A percentile compares a stretch with the other conserved stretches of the same genome.
phyloP scores from a whole-genome alignment of 1,140 invertebrate species.

The Sesamia nonagrioides region DNA sequence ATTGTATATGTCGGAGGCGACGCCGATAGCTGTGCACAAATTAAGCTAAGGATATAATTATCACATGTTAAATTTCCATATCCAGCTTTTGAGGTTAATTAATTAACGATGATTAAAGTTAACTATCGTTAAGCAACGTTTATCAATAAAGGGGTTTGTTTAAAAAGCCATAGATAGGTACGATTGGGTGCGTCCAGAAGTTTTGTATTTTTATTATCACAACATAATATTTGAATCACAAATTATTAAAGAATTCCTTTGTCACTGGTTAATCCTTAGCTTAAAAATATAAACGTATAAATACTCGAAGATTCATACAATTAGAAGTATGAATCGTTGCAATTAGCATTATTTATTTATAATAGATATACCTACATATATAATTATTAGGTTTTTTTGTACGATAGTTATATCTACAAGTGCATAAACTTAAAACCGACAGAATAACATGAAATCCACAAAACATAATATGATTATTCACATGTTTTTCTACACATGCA shows the following conservation, averaged over 20 bases:
- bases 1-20: constrained; percentile 3
- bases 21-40: constrained; percentile 8
- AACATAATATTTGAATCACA: not conserved
- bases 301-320: constrained; percentile 38
- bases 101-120: too few species aligned
- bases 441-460: constrained; percentile 46
- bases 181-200: not conserved
- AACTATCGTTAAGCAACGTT: too few species aligned
- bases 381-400: constrained; percentile 44
- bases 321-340: constrained; percentile 34
- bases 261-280: not conserved
- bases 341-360: constrained; percentile 28
- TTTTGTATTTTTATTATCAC: not conserved
- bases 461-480: not conserved
- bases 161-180: not conserved
- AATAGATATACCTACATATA: too few species aligned
- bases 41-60: constrained; percentile 17
- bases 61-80: not conserved
- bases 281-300: constrained; percentile 14
- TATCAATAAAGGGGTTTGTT: too few species aligned
- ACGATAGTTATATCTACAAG: constrained; percentile 44
- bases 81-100: too few species aligned
- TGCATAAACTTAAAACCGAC: constrained; percentile 40
- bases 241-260: not conserved
- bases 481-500: constrained; percentile 39